A percentile compares a stretch with the other conserved stretches of the same genome.
phyloP scores from a whole-genome alignment of 2,113 vertebrate species.

The Jaculus jaculus region DNA sequence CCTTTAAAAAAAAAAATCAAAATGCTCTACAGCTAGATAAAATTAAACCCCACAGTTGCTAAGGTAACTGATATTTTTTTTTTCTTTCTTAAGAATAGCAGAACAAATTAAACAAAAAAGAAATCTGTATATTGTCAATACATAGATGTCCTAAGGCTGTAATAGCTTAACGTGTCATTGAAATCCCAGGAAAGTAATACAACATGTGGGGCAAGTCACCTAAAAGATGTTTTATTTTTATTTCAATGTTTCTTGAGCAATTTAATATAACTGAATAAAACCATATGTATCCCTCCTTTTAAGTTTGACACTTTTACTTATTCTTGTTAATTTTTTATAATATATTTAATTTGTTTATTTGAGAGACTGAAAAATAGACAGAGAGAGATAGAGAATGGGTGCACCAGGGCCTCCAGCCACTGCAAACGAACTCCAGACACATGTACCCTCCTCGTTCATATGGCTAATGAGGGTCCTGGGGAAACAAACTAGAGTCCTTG shows the following conservation, averaged over 20 bases:
- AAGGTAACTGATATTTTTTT: constrained; percentile 82
- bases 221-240: background rate
- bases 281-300: background rate
- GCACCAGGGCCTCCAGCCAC: no score
- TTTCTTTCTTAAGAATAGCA: constrained; percentile 77
- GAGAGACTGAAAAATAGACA: no score
- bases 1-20: background rate
- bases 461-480: no score
- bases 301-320: background rate
- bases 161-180: constrained; percentile 68
- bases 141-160: constrained; percentile 59
- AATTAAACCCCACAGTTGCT: constrained; percentile 85
- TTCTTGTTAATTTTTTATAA: no score
- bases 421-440: no score
- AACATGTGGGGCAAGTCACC: background rate
- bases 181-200: constrained; percentile 38
- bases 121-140: constrained; percentile 83
- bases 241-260: constrained; percentile 20
- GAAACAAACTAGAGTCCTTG: no score
- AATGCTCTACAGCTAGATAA: constrained; percentile 85
- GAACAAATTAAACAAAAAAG: constrained; percentile 86
- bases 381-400: no score
- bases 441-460: no score
- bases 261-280: constrained; percentile 12
- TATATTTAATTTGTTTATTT: no score